Percentiles rank a stretch among this genome's conserved stretches.
These are phyloP conservation scores for Rattus rattus DNA, from an alignment of 2,113 vertebrate species.

Conservation along the genomic window DNA sequence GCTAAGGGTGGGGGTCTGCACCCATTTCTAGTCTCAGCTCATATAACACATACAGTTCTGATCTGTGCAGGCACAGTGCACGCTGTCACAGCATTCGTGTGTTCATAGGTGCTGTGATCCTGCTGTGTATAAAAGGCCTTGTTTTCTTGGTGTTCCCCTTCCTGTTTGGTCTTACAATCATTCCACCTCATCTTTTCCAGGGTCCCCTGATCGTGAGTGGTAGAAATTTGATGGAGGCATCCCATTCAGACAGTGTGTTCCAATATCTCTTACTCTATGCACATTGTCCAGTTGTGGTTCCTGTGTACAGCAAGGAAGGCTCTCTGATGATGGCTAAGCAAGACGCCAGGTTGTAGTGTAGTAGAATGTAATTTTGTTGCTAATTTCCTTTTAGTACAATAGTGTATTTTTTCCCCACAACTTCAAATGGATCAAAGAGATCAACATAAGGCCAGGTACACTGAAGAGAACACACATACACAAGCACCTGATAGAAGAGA, in stretches of 20 bases:
- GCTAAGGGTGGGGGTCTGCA: neutral
- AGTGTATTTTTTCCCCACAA: neutral
- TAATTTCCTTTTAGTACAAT: neutral
- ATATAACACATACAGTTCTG: no score
- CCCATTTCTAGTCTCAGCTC: neutral
- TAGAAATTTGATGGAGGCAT: neutral
- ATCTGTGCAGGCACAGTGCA: accelerated
- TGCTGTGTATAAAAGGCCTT: no score
- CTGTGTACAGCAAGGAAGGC: neutral
- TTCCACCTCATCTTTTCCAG: neutral
- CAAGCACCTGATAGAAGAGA: neutral
- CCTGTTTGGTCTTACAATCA: neutral
- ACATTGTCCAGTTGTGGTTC: neutral
- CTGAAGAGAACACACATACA: no score
- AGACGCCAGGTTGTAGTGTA: neutral
- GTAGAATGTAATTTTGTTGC: neutral
- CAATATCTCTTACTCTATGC: neutral
- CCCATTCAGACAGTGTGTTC: no score
- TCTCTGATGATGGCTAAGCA: neutral
- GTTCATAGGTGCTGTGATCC: neutral
- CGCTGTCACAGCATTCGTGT: neutral
- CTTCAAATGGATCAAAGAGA: neutral
- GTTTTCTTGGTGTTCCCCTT: no score
- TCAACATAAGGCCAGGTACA: neutral
- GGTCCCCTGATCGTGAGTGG: no score